phyloP scores from a whole-genome alignment of 2,113 vertebrate species.

The Ammodramus savannarum region DNA sequence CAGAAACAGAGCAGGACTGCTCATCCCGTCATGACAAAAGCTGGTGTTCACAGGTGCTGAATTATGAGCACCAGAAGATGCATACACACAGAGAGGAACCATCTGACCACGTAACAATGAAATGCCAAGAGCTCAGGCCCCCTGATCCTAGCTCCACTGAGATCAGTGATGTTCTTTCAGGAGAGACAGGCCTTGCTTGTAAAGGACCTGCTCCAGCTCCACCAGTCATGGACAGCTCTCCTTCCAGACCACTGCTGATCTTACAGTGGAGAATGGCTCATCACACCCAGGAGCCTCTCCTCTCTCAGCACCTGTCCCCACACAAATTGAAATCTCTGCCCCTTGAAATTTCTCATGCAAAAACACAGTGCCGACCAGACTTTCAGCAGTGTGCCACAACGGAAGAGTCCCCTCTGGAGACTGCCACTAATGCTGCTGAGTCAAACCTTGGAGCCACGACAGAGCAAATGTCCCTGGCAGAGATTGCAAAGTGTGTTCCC shows the following conservation, averaged over 20 bases:
- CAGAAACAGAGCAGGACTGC: background rate
- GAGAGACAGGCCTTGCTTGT: background rate
- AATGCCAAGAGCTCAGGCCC: background rate
- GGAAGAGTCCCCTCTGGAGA: background rate
- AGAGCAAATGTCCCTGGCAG: background rate
- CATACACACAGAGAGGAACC: rapidly evolving
- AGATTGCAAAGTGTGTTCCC: background rate
- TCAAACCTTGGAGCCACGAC: background rate
- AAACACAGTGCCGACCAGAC: background rate
- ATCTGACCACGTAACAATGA: background rate
- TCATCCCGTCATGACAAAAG: background rate
- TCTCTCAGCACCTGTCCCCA: background rate
- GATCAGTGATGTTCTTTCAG: background rate
- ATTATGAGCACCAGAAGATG: background rate
- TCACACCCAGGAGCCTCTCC: background rate
- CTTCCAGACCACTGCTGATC: background rate
- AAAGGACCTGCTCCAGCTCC: background rate
- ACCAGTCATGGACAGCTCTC: background rate
- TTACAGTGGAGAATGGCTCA: background rate
- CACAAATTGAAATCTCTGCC: background rate
- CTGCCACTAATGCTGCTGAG: background rate
- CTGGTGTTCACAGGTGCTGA: background rate
- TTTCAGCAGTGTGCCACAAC: background rate
- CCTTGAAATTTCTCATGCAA: background rate
- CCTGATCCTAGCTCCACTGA: background rate